phyloP scores from a whole-genome alignment of 2,888 invertebrate genomes.

The Imbricaverruca yamaguchii region DNA sequence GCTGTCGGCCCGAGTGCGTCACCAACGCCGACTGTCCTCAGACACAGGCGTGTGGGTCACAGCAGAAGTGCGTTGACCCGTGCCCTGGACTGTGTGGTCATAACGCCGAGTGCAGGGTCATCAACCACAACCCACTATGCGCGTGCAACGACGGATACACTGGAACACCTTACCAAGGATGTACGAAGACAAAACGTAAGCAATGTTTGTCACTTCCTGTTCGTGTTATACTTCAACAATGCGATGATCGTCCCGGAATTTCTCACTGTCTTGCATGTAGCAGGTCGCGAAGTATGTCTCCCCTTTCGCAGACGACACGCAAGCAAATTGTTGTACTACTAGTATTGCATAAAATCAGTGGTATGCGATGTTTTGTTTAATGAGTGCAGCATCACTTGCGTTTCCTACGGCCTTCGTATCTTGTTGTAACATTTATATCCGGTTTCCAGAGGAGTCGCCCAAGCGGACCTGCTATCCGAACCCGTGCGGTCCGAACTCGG shows the following conservation, averaged over 20 bases:
- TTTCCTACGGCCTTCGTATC: no score
- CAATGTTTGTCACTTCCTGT: background rate
- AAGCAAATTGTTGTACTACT: no score
- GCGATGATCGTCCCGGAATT: no score
- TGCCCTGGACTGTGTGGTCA: slow-evolving; percentile 57
- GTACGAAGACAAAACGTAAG: slow-evolving; percentile 40
- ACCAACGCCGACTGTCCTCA: slow-evolving; percentile 68
- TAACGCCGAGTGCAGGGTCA: slow-evolving; percentile 37
- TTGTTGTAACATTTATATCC: background rate
- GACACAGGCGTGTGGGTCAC: slow-evolving; percentile 57
- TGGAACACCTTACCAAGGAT: slow-evolving; percentile 76
- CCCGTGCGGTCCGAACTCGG: slow-evolving; percentile 71
- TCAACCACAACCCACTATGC: slow-evolving; percentile 47
- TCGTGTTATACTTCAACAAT: no score
- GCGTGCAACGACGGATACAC: slow-evolving; percentile 73
- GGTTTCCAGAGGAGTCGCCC: background rate
- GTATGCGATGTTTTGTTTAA: no score
- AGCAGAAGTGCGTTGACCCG: slow-evolving; percentile 39
- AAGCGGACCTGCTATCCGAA: slow-evolving; percentile 50
- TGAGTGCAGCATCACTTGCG: no score
- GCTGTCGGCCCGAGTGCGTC: slow-evolving; percentile 64
- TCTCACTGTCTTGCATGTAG: no score
- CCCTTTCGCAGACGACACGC: no score
- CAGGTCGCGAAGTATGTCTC: no score
- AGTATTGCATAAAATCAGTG: no score